Base-by-base conservation (phyloP, 2,797 vertebrate species). In the Pantherophis alleghaniensis region DNA sequence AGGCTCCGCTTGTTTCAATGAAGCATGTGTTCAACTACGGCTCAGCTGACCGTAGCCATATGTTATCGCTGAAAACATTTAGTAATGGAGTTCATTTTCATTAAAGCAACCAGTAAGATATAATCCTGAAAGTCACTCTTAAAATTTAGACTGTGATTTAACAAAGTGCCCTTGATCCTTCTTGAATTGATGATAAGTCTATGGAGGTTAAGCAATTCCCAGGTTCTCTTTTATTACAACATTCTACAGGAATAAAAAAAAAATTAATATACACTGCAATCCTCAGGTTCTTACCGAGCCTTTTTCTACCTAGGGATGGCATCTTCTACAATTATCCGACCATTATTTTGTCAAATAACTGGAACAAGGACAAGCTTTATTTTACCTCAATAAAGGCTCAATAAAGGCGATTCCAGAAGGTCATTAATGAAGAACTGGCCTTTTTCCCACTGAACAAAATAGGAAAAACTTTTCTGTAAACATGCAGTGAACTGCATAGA, bases 161-260 rank as follows among this genome's bases (percentile, higher is more conserved):
- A 51, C 86, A 28, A 20, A 14, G 42, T 88, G 7, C 56, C 13
- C 22, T 89, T 63, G 9, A 91, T 94, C 53, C 28, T 66, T 53
- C 55, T 53, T n/a, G 60, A 11, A 10, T 60, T 88, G 61, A 66
- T 92, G 94, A 93, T 20, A 90, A 87, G 63, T 55, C 51, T 88
- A 79, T 20, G 5, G 11, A 0, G 0, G 88, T 94, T 79, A 93
- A 69, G 92, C 92, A 79, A 87, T n/a, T 32, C 10, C 88, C 53
- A 61, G 28, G 89, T 74, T 93, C 89, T 1, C 18, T 0, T 13
- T 91, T n/a, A 7, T 92, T 55, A 66, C 0, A 26, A 86, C 24
- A 59, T 91, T 18, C 89, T 51, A 83, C 56, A 89, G 42, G 14
- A 89, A 86, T n/a, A 7, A 79, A 9, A 0, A 0, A 26, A 87